Evolutionary conservation across 1,140 invertebrate genomes (phyloP), one percentile per base, ranked within the genome.

Genomic region (Phymorhynchus buccinoides): DNA sequence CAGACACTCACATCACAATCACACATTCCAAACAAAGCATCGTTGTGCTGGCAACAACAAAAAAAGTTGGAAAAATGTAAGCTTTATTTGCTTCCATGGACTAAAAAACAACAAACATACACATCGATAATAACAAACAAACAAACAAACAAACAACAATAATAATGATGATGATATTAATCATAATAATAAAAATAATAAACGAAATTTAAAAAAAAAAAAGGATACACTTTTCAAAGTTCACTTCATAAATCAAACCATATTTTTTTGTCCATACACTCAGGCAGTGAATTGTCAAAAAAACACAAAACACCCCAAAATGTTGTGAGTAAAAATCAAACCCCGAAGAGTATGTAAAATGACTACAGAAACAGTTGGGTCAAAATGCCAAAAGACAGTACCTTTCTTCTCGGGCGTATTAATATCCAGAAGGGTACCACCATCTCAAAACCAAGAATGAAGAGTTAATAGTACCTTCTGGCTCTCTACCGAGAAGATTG

Each of bases 131-230:
- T n/a, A n/a, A n/a, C n/a, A n/a, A n/a, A n/a, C n/a, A n/a, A n/a
- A n/a, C n/a, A n/a, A n/a, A n/a, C n/a, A n/a, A n/a, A n/a, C n/a
- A n/a, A n/a, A n/a, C n/a, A n/a, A n/a, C n/a, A n/a, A n/a, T n/a
- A n/a, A n/a, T 78, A 41, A 78, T 78, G 39, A 41, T 78, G 27
- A 41, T 78, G 16, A n/a, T n/a, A n/a, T n/a, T n/a, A n/a, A n/a
- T n/a, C n/a, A n/a, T n/a, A n/a, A n/a, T n/a, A n/a, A n/a, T n/a
- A n/a, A 37, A 75, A 30, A 75, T 18, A 30, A 75, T 18, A 75
- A 32, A 75, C 12, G 30, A 75, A 75, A 14, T 12, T 75, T 12
- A 30, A 75, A 75, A 75, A 12, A 75, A 75, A 30, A 75, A 75
- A 30, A 32, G 35, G 32, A 75, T 12, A 75, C 14, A 73, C 30